Evolutionary conservation across 2,888 invertebrate genomes (phyloP).

Genomic region (Synergus itoensis): DNA sequence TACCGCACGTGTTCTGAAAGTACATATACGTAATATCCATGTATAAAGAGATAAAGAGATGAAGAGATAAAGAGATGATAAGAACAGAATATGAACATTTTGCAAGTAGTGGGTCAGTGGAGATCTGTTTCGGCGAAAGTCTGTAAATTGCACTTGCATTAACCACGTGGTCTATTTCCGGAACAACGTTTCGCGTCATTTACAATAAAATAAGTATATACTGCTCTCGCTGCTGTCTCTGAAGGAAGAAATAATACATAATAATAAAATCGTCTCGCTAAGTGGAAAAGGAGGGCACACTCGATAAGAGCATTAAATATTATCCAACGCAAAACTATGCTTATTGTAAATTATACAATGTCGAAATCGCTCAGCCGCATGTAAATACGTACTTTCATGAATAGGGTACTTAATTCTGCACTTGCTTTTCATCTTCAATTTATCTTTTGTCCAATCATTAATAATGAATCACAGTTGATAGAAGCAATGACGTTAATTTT

Average conservation of each 20-base stretch:
- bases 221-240: constrained; percentile 42
- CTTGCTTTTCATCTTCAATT: neutral
- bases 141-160: constrained; percentile 52
- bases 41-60: too few species aligned
- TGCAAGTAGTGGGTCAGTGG: constrained; percentile 65
- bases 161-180: constrained; percentile 53
- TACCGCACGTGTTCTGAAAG: too few species aligned
- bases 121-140: constrained; percentile 70
- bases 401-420: neutral
- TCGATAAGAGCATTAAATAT: constrained; percentile 10
- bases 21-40: too few species aligned
- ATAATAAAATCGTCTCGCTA: constrained; percentile 9
- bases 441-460: neutral
- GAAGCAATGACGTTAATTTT: too few species aligned
- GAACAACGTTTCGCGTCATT: constrained; percentile 52
- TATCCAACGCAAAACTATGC: constrained; percentile 3
- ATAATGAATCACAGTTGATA: too few species aligned
- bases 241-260: neutral
- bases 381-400: constrained; percentile 21
- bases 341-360: constrained; percentile 28
- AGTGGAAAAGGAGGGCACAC: constrained; percentile 11
- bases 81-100: neutral
- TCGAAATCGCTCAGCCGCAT: neutral
- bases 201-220: constrained; percentile 53
- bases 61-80: too few species aligned